phyloP scores from a whole-genome alignment of 2,113 vertebrate genomes.

The Pomatorhinus ruficollis region DNA sequence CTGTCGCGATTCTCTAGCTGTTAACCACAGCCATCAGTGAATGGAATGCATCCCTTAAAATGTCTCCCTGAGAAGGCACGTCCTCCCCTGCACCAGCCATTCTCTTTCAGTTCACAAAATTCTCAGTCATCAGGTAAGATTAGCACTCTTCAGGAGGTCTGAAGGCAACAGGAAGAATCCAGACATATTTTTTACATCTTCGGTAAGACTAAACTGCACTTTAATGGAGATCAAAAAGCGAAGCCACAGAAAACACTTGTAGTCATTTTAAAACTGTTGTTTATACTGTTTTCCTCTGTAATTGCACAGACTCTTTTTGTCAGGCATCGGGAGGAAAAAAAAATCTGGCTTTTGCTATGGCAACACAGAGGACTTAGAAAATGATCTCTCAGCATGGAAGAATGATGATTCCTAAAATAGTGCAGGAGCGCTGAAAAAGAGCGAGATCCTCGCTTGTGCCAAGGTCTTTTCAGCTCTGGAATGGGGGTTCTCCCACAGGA shows the following conservation, averaged over 20 bases:
- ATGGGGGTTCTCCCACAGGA: constrained; percentile 5
- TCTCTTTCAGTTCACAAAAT: not conserved
- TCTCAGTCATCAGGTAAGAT: not conserved
- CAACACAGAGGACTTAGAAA: constrained; percentile 48
- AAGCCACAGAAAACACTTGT: not conserved
- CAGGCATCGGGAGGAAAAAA: not conserved
- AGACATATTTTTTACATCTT: not conserved
- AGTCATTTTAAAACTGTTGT: not conserved
- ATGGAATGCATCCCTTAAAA: not conserved
- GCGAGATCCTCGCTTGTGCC: not conserved
- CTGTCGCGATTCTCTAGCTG: not conserved
- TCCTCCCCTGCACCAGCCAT: not conserved
- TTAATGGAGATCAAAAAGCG: not conserved
- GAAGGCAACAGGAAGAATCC: not conserved
- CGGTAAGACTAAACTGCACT: not conserved
- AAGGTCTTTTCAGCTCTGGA: constrained; percentile 38
- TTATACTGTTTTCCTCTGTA: not conserved
- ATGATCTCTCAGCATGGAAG: constrained; percentile 52
- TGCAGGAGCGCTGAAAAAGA: constrained; percentile 14
- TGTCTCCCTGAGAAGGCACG: not conserved
- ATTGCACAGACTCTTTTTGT: constrained; percentile 5
- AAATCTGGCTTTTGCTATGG: constrained; percentile 45
- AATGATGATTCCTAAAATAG: constrained; percentile 54
- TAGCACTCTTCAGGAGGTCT: not conserved
- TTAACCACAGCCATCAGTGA: not conserved